phyloP scores from a whole-genome alignment of 2,797 vertebrate species.

The Jordanella pulchra region DNA sequence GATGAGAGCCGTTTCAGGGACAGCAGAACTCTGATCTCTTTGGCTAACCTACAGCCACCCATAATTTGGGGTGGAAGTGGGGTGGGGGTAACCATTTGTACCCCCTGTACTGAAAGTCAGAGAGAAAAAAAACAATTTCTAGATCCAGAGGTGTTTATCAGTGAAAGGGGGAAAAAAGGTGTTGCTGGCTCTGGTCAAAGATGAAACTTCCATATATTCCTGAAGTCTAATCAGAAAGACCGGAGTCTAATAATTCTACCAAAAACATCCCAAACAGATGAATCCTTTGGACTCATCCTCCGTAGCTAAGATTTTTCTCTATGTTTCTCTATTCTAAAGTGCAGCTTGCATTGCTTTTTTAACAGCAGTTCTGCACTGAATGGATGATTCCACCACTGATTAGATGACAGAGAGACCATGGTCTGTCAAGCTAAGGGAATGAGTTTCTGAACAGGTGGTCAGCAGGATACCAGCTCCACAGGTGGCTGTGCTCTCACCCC shows the following conservation, averaged over 20 bases:
- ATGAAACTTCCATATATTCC: constrained; percentile 28
- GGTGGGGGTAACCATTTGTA: neutral
- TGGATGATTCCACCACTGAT: neutral
- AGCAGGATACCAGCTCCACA: neutral
- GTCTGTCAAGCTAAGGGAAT: neutral
- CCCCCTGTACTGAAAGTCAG: neutral
- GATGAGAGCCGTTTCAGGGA: constrained; percentile 27
- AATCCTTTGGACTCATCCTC: neutral
- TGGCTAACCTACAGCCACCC: constrained; percentile 27
- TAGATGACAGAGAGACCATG: neutral
- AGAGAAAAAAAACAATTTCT: constrained; percentile 22
- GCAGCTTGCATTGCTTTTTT: neutral
- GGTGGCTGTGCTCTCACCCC: neutral
- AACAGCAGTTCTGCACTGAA: neutral
- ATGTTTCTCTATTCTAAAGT: neutral
- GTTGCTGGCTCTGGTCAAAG: neutral
- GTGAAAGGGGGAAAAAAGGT: neutral
- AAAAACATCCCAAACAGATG: constrained; percentile 2
- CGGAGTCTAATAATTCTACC: constrained; percentile 10
- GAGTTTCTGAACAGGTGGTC: constrained; percentile 6
- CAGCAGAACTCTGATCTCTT: constrained; percentile 10
- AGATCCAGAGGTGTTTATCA: constrained; percentile 18
- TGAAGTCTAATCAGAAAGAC: constrained; percentile 26
- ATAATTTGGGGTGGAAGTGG: constrained; percentile 21
- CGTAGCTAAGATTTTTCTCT: too few relatives aligned